Percentiles rank a stretch among this genome's conserved stretches.
Evolutionary conservation across 2,797 vertebrate genomes (phyloP).

Genomic region (Parambassis ranga): DNA sequence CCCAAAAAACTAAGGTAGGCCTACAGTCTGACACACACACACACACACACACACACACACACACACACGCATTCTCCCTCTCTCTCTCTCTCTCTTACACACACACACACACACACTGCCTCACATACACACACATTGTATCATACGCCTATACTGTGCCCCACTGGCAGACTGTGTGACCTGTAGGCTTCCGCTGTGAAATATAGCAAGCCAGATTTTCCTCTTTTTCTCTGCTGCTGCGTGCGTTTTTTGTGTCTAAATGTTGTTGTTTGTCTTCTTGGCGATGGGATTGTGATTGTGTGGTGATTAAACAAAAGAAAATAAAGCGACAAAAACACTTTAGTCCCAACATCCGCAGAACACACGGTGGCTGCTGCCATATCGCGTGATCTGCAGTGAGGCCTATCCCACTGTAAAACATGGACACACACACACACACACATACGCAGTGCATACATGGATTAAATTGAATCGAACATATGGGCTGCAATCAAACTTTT

Average conservation of each 20-base stretch:
- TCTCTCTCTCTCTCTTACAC: neutral
- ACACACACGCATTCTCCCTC: neutral
- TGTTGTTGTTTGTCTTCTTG: neutral
- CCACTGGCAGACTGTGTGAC: slow-evolving; percentile 58
- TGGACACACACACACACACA: neutral
- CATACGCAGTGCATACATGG: neutral
- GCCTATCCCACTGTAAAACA: slow-evolving; percentile 32
- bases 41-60: neutral
- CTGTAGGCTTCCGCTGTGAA: slow-evolving; percentile 71
- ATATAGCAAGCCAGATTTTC: slow-evolving; percentile 52
- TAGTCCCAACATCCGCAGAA: slow-evolving; percentile 41
- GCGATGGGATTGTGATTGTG: slow-evolving; percentile 7
- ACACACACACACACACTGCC: neutral
- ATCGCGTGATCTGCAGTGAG: slow-evolving; percentile 59
- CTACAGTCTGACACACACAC: slow-evolving; percentile 35
- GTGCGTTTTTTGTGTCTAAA: neutral
- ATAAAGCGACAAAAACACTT: slow-evolving; percentile 35
- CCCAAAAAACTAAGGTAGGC: slow-evolving; percentile 95
- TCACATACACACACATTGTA: slow-evolving; percentile 11
- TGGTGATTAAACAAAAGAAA: slow-evolving; percentile 18
- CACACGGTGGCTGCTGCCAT: slow-evolving; percentile 47
- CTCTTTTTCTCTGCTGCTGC: slow-evolving; percentile 6
- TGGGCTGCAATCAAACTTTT: neutral
- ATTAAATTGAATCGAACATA: slow-evolving; percentile 20
- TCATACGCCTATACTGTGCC: slow-evolving; percentile 49